A percentile compares a stretch with the other conserved stretches of the same genome.
phyloP scores from a whole-genome alignment of 2,888 invertebrate genomes.

The Drosophila mettleri region DNA sequence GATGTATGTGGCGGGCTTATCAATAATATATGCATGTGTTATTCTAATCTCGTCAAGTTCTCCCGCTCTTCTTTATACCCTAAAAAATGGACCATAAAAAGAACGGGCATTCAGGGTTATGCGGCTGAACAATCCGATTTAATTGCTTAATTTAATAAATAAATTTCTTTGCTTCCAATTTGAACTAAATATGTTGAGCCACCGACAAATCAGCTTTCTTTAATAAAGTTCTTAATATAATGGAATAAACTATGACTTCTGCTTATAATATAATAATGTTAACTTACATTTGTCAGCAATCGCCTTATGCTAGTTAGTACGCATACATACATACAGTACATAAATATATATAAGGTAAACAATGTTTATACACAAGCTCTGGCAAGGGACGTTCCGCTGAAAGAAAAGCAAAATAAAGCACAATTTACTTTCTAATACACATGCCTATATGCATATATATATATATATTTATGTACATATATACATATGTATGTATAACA shows the following conservation, averaged over 20 bases:
- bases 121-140: too few relatives aligned
- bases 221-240: not conserved
- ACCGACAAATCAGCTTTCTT: not conserved
- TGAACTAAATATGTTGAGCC: not conserved
- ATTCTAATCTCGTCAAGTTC: not conserved
- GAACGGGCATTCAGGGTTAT: too few relatives aligned
- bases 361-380: not conserved
- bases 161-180: not conserved
- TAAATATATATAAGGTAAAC: too few relatives aligned
- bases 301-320: not conserved
- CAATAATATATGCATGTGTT: not conserved
- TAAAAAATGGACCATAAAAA: too few relatives aligned
- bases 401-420: constrained; percentile 10
- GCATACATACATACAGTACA: too few relatives aligned
- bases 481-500: not conserved
- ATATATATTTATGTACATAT: not conserved
- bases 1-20: not conserved
- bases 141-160: too few relatives aligned
- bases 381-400: constrained; percentile 30
- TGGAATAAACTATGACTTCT: not conserved
- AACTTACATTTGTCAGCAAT: not conserved
- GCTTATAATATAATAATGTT: not conserved
- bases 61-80: too few relatives aligned
- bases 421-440: constrained; percentile 49
- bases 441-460: not conserved